Conservation (phyloP, 2,888 invertebrate genomes). For the Malthinus seriepunctatus region DNA sequence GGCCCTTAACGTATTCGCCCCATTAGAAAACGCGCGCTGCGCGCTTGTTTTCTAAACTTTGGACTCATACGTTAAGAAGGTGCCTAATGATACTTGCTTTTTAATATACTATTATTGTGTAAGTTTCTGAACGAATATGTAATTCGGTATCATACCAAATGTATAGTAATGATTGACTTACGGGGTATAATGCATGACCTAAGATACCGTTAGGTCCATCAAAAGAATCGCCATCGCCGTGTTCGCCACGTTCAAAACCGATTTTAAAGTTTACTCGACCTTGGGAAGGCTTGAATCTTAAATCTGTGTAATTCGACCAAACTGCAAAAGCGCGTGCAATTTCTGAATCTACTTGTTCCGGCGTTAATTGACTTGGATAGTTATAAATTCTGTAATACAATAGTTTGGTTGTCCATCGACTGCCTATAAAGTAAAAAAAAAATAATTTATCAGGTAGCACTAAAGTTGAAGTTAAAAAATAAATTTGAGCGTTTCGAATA, state of each 20-base stretch:
- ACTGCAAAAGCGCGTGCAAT: conserved; percentile 82
- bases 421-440: conserved; percentile 69
- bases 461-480: too few species aligned
- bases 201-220: conserved; percentile 93
- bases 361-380: conserved; percentile 76
- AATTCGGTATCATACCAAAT: too few species aligned
- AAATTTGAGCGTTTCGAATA: too few species aligned
- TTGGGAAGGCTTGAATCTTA: conserved; percentile 75
- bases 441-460: too few species aligned
- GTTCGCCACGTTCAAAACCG: conserved; percentile 86
- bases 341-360: conserved; percentile 75
- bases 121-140: too few species aligned
- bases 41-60: too few species aligned
- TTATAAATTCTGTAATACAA: conserved; percentile 89
- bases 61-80: too few species aligned
- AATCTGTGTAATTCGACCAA: conserved; percentile 85
- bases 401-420: conserved; percentile 90
- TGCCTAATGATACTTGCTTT: too few species aligned
- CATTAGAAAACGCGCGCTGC: too few species aligned
- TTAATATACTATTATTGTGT: too few species aligned
- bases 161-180: conserved; percentile 4
- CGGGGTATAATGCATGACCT: conserved; percentile 94
- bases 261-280: conserved; percentile 85
- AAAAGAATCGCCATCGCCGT: conserved; percentile 95
- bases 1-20: too few species aligned